Conservation (phyloP, 2,888 invertebrate genomes). For the Idaea biselata region DNA sequence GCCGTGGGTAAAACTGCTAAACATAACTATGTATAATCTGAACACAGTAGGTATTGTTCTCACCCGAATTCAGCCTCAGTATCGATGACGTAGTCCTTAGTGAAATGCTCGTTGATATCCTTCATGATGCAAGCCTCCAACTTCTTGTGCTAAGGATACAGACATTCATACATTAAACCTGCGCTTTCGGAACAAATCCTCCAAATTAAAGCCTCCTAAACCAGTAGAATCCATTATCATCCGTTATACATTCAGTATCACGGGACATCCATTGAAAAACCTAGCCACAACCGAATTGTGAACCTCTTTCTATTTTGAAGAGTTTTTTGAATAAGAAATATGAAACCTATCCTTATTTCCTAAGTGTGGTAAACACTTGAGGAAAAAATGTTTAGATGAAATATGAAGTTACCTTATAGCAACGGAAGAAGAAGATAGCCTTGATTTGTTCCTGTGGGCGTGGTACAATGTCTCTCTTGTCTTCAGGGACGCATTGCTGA, state of each 20-base stretch:
- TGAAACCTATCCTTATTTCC: too few species aligned
- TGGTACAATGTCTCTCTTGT: constrained; percentile 82
- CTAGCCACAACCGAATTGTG: too few species aligned
- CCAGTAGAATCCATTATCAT: too few species aligned
- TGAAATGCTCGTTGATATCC: constrained; percentile 83
- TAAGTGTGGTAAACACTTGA: too few species aligned
- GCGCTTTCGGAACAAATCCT: not conserved
- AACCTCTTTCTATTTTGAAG: too few species aligned
- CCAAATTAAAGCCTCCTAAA: too few species aligned
- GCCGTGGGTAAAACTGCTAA: not conserved
- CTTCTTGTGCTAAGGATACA: constrained; percentile 81
- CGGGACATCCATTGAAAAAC: too few species aligned
- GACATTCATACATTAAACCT: not conserved
- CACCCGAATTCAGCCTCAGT: constrained; percentile 75
- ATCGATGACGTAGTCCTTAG: constrained; percentile 80
- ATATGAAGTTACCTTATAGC: constrained; percentile 79
- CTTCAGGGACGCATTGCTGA: constrained; percentile 86
- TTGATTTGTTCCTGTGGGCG: constrained; percentile 83
- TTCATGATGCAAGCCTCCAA: constrained; percentile 87
- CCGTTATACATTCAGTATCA: too few species aligned
- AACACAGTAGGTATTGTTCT: constrained; percentile 20
- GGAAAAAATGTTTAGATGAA: too few species aligned
- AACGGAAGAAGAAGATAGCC: constrained; percentile 87
- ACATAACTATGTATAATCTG: too few species aligned
- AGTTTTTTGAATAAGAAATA: too few species aligned